Conservation (phyloP, 1,140 invertebrate genomes). For the Bombus terrestris region DNA sequence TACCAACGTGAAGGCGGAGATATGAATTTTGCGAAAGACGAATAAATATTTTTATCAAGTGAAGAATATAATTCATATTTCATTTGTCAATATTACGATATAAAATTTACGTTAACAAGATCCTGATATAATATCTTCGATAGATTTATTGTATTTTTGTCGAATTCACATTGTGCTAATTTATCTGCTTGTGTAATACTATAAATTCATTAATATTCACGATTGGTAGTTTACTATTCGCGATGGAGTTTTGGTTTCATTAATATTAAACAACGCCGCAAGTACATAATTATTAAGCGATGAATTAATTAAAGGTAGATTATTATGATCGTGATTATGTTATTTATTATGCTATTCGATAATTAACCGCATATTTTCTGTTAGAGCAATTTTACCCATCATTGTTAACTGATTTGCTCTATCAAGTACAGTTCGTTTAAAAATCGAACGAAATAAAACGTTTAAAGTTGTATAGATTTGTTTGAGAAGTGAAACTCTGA, state of each 20-base stretch:
- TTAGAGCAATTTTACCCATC: background rate
- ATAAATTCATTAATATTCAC: slow-evolving; percentile 21
- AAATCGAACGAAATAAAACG: background rate
- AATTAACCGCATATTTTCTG: background rate
- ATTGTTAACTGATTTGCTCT: background rate
- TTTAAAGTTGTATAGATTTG: background rate
- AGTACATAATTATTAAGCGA: slow-evolving; percentile 5
- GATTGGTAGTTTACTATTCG: background rate
- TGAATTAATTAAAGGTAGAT: slow-evolving; percentile 1
- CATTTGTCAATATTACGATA: background rate
- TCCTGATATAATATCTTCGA: background rate
- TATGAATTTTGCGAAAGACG: background rate
- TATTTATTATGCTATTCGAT: slow-evolving; percentile 4
- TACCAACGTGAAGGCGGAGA: background rate
- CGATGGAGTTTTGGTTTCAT: slow-evolving; percentile 30
- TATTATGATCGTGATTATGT: background rate
- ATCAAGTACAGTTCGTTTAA: background rate
- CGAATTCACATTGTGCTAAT: background rate
- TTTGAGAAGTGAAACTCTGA: background rate
- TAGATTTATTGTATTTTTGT: background rate
- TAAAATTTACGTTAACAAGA: background rate
- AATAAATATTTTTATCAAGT: background rate
- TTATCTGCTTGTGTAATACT: background rate
- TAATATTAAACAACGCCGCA: slow-evolving; percentile 3
- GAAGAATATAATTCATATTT: background rate